A percentile compares a stretch with the other conserved stretches of the same genome.
Conservation (phyloP, 2,888 invertebrate species). For the Oligia strigilis region DNA sequence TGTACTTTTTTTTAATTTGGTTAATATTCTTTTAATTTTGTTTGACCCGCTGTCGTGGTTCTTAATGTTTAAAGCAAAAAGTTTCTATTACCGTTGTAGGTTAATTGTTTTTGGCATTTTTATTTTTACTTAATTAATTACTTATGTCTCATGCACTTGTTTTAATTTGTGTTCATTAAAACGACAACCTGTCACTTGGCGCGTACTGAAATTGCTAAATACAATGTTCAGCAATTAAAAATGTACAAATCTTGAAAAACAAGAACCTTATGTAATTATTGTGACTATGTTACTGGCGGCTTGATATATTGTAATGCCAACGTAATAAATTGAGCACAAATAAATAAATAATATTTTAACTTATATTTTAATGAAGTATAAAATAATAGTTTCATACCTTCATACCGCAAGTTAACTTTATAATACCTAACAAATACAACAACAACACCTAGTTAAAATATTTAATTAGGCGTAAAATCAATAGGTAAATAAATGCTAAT, state of each 20-base stretch:
- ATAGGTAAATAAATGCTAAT: not conserved
- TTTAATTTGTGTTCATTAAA: not conserved
- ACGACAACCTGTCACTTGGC: not conserved
- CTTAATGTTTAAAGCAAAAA: too few relatives aligned
- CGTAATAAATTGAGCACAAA: too few relatives aligned
- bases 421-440: not conserved
- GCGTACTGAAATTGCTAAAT: not conserved
- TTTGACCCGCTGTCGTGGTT: too few relatives aligned
- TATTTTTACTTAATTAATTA: too few relatives aligned
- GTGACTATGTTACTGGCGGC: not conserved
- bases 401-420: not conserved
- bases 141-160: not conserved
- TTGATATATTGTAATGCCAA: too few relatives aligned
- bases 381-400: not conserved
- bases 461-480: not conserved
- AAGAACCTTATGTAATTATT: not conserved
- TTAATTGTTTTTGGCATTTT: too few relatives aligned
- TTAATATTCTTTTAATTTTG: too few relatives aligned
- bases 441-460: not conserved
- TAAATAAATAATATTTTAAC: too few relatives aligned
- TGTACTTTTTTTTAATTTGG: not conserved
- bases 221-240: not conserved
- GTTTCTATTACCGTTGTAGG: not conserved
- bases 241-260: not conserved
- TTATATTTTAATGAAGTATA: not conserved